phyloP scores from a whole-genome alignment of 1,140 invertebrate species.

The Bombus haemorrhoidalis region DNA sequence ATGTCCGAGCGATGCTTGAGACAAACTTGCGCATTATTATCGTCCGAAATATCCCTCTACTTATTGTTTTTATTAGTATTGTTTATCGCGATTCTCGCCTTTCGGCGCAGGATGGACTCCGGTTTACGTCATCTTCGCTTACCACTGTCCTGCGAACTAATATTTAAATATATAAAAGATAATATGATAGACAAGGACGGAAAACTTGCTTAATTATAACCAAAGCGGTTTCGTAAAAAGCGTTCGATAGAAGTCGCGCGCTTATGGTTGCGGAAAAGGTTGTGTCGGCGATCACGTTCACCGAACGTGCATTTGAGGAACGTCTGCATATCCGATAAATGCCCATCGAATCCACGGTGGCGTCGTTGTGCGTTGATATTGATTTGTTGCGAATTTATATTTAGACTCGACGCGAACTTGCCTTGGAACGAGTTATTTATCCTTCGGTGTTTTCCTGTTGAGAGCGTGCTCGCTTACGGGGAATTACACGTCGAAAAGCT shows the following conservation, averaged over 20 bases:
- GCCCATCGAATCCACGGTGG: slow-evolving; percentile 11
- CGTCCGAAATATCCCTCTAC: no score
- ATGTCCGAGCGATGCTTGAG: no score
- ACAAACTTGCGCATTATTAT: no score
- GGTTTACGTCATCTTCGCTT: no score
- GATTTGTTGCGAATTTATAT: slow-evolving; percentile 55
- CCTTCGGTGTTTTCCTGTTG: slow-evolving; percentile 37
- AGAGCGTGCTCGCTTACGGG: background rate
- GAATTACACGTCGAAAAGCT: slow-evolving; percentile 8
- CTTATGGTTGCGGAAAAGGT: background rate
- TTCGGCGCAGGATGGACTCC: no score
- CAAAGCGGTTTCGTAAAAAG: background rate
- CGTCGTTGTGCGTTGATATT: slow-evolving; percentile 27
- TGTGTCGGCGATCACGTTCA: slow-evolving; percentile 27
- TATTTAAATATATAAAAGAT: no score
- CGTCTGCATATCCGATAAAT: slow-evolving; percentile 28
- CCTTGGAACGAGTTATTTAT: slow-evolving; percentile 49
- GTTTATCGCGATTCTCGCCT: no score
- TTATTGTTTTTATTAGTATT: no score
- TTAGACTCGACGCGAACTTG: slow-evolving; percentile 41
- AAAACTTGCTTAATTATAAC: background rate
- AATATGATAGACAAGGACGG: no score
- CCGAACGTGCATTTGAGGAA: slow-evolving; percentile 11
- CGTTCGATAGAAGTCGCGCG: background rate
- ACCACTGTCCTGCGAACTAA: no score